Base-by-base conservation (phyloP, 2,888 invertebrate species). In the Agriopis aurantiaria region DNA sequence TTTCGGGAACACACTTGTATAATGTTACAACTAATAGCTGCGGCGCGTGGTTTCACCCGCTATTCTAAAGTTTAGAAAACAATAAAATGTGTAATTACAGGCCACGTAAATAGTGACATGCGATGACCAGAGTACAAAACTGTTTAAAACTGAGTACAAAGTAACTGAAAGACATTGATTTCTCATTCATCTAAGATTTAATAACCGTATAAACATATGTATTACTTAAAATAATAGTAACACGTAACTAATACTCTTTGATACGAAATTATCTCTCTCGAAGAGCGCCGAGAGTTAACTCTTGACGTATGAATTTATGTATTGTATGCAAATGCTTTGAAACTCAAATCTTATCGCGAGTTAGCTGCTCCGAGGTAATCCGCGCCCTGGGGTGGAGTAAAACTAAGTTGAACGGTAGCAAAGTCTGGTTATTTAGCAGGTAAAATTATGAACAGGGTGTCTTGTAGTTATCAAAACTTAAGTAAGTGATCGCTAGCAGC, bases 281-380 rank as follows among this genome's bases (percentile, higher is more conserved):
- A 45, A 43, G 59, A 68, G 69, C 70, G 69, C 59, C 57, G 65
- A 59, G 64, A 67, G 71, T 66, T 73, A 71, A 70, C 61, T 74
- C 61, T 9, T 64, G 51, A 53, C 69, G 61, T 75, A 75, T 75
- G 80, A 83, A 85, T 81, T 81, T 82, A 82, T 79, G 81, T 84
- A 85, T 81, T 83, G 79, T 78, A 86, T 85, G 85, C 85, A 84
- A 86, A 86, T 84, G 72, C 65, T 74, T 66, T 74, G 76, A 82
- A 85, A 85, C 82, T 84, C 83, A 81, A 85, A 83, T 84, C 85
- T 86, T 82, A 70, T 70, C 70, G 41, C 75, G 74, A 85, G 81
- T 83, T 83, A 78, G 78, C 73, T 78, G 82, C 78, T 78, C 80
- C 73, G 78, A 83, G 80, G 80, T 82, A 80, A 81, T 81, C 80